Percentiles rank a stretch among this genome's conserved stretches.
These are phyloP conservation scores for Crepidodera aurea DNA, from an alignment of 2,888 invertebrate species.

Conservation along the genomic window DNA sequence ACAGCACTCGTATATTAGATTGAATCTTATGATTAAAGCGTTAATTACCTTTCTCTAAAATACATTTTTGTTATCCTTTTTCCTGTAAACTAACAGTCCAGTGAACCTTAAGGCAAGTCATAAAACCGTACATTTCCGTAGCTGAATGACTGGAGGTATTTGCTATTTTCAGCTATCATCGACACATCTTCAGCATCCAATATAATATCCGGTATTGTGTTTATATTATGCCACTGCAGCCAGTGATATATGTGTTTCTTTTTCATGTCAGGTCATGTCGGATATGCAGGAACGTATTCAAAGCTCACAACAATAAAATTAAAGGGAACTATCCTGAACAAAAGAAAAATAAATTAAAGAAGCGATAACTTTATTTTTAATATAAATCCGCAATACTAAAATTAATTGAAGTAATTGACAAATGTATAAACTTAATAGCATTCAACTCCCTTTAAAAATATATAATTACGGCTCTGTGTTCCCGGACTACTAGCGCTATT, in stretches of 20 bases:
- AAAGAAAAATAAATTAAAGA: too few relatives aligned
- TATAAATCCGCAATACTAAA: too few relatives aligned
- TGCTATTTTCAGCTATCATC: slow-evolving; percentile 28
- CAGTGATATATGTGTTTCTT: slow-evolving; percentile 19
- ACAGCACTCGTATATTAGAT: too few relatives aligned
- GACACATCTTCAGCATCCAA: slow-evolving; percentile 26
- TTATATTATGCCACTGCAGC: slow-evolving; percentile 13
- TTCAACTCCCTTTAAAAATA: too few relatives aligned
- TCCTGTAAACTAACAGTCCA: slow-evolving; percentile 16
- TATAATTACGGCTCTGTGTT: too few relatives aligned
- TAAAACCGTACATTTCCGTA: slow-evolving; percentile 18
- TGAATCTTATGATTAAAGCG: too few relatives aligned
- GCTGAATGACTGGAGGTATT: slow-evolving; percentile 14
- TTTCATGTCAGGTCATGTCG: slow-evolving; percentile 4
- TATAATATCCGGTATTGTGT: slow-evolving; percentile 27
- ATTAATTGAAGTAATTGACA: too few relatives aligned
- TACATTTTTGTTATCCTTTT: not conserved
- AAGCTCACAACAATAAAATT: not conserved
- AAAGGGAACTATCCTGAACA: too few relatives aligned
- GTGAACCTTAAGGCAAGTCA: slow-evolving; percentile 14
- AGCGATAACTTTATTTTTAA: too few relatives aligned
- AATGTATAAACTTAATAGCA: too few relatives aligned
- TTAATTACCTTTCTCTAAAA: too few relatives aligned
- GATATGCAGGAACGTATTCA: slow-evolving; percentile 1
- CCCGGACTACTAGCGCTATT: slow-evolving; percentile 8